Percentiles rank a stretch among this genome's conserved stretches.
These are phyloP conservation scores for Platichthys stellatus DNA, from an alignment of 2,113 vertebrate genomes.

Conservation along the genomic window DNA sequence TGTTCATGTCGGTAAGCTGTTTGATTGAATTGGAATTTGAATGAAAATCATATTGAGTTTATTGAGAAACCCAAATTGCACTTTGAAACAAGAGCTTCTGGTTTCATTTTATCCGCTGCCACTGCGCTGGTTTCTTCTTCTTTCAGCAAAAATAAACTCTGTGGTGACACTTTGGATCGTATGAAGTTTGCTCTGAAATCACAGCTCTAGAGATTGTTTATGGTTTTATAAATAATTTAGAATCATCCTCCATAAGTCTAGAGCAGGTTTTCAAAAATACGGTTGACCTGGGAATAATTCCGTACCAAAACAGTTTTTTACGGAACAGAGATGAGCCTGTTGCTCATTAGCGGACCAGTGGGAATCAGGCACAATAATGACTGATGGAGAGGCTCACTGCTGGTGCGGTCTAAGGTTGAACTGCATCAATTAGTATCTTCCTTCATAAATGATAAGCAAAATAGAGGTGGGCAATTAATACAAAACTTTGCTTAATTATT, in stretches of 20 bases:
- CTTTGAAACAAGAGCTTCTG: not conserved
- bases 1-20: not conserved
- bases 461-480: too few relatives aligned
- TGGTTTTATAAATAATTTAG: not conserved
- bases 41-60: conserved; percentile 1
- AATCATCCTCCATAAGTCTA: not conserved
- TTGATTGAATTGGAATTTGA: not conserved
- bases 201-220: not conserved
- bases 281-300: not conserved
- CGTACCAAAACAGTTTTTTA: too few relatives aligned
- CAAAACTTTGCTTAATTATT: too few relatives aligned
- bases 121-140: not conserved
- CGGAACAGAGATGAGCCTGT: too few relatives aligned
- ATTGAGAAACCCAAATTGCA: not conserved
- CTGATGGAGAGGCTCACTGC: too few relatives aligned
- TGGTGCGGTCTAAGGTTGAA: too few relatives aligned
- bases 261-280: not conserved
- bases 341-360: too few relatives aligned
- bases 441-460: too few relatives aligned
- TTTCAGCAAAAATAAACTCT: not conserved
- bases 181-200: not conserved
- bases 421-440: too few relatives aligned
- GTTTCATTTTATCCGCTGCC: not conserved
- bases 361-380: too few relatives aligned
- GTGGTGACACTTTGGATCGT: not conserved